Conservation (phyloP, 2,888 invertebrate species). For the Lasiommata megera region DNA sequence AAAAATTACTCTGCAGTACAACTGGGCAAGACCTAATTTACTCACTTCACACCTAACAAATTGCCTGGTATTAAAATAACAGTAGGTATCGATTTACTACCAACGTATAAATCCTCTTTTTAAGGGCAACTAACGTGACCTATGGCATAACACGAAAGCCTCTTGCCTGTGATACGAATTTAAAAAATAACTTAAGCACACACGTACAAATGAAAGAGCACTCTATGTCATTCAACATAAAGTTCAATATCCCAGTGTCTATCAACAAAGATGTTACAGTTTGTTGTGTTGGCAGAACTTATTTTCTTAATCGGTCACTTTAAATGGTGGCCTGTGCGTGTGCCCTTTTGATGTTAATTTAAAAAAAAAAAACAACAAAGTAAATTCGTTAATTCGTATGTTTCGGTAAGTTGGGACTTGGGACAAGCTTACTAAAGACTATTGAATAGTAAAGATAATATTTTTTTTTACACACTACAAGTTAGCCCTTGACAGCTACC, state of each 20-base stretch:
- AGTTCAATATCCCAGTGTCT: slow-evolving; percentile 13
- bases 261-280: slow-evolving; percentile 19
- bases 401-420: not conserved
- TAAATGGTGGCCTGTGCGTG: slow-evolving; percentile 48
- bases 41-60: slow-evolving; percentile 6
- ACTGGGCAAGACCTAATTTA: too few relatives aligned
- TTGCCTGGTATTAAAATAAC: not conserved
- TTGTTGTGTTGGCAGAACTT: slow-evolving; percentile 10
- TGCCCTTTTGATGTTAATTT: slow-evolving; percentile 51
- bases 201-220: slow-evolving; percentile 6
- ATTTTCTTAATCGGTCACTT: slow-evolving; percentile 43
- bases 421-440: not conserved
- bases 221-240: not conserved
- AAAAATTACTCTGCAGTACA: too few relatives aligned
- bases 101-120: slow-evolving; percentile 26
- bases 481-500: too few relatives aligned
- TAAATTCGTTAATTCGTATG: slow-evolving; percentile 47
- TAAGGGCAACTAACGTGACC: slow-evolving; percentile 50
- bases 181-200: slow-evolving; percentile 42
- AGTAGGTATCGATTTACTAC: slow-evolving; percentile 19
- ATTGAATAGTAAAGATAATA: too few relatives aligned
- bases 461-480: too few relatives aligned
- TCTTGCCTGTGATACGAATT: slow-evolving; percentile 37
- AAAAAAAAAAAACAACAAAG: slow-evolving; percentile 46
- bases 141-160: slow-evolving; percentile 64